These are phyloP conservation scores for Hormiphora californensis DNA, from an alignment of 37 sponge, comb jelly and placozoan species.

Conservation along the genomic window DNA sequence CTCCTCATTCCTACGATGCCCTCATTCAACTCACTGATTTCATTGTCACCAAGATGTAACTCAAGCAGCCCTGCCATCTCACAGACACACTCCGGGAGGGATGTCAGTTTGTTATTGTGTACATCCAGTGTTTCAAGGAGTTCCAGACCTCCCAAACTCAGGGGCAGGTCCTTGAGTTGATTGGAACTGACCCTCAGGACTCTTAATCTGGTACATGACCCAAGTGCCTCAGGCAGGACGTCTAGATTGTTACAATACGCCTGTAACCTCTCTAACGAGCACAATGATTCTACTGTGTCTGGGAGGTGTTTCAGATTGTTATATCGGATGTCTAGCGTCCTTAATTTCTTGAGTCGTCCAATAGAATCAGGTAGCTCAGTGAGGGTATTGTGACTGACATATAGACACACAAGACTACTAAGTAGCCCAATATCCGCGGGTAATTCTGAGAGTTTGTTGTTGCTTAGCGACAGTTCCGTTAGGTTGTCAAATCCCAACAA, in stretches of 20 bases:
- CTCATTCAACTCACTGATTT: constrained; percentile 27
- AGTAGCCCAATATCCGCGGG: constrained; percentile 5
- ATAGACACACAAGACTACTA: constrained; percentile 36
- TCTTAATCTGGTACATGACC: constrained; percentile 29
- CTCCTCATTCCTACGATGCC: constrained; percentile 19
- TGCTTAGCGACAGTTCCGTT: constrained; percentile 42
- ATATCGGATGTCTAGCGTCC: background rate
- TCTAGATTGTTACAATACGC: constrained; percentile 51
- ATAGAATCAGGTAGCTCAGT: constrained; percentile 10
- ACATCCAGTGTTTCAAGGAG: constrained; percentile 41
- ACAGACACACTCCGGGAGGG: constrained; percentile 26
- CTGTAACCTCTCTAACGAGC: constrained; percentile 29
- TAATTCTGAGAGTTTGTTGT: constrained; percentile 20
- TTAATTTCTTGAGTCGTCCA: background rate
- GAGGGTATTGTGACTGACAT: constrained; percentile 36
- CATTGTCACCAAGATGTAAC: constrained; percentile 26
- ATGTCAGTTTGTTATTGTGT: constrained; percentile 44
- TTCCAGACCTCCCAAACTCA: background rate
- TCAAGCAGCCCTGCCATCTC: constrained; percentile 30
- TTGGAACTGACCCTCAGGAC: constrained; percentile 39
- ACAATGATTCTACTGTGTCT: background rate
- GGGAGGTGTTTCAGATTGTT: constrained; percentile 41
- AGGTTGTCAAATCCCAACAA: background rate
- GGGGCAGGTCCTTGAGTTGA: background rate
- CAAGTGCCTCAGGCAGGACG: background rate